Evolutionary conservation across 35 echinoderm and acorn worm species (phyloP).

Genomic region (Amphiura filiformis): DNA sequence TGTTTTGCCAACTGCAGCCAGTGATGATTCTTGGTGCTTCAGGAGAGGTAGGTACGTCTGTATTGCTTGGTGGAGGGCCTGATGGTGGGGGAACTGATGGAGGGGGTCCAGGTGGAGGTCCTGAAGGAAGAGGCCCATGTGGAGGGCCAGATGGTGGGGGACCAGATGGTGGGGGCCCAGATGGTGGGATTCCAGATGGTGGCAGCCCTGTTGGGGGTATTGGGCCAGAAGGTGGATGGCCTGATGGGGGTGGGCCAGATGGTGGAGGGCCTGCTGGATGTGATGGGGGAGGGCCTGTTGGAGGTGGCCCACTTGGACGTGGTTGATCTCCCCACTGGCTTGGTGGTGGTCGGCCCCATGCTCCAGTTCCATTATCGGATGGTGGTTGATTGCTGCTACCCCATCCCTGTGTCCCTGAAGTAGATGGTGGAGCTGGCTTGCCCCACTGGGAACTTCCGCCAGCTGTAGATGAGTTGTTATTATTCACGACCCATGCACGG

Average conservation of each 20-base stretch:
- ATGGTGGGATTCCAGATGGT: neutral
- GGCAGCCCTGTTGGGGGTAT: constrained; percentile 13
- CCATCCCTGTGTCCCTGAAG: neutral
- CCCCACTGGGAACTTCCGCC: constrained; percentile 35
- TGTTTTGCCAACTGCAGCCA: constrained; percentile 44
- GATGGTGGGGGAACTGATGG: constrained; percentile 28
- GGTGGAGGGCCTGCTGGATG: constrained; percentile 23
- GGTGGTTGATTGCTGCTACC: constrained; percentile 16
- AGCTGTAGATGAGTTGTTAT: neutral
- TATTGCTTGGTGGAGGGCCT: constrained; percentile 1
- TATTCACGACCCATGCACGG: neutral
- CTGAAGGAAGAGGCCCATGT: constrained; percentile 14
- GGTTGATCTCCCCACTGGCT: neutral
- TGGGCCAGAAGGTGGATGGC: constrained; percentile 17
- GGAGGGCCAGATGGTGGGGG: neutral
- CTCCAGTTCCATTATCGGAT: neutral
- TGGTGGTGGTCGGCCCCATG: constrained; percentile 16
- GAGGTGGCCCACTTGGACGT: neutral
- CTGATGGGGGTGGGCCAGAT: neutral
- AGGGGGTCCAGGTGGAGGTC: constrained; percentile 22
- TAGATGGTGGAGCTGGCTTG: constrained; percentile 37
- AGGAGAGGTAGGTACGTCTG: constrained; percentile 19
- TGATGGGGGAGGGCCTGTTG: neutral
- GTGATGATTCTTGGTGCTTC: neutral
- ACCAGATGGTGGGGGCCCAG: constrained; percentile 22